phyloP scores from a whole-genome alignment of 2,888 invertebrate species.

The Volucella inanis region DNA sequence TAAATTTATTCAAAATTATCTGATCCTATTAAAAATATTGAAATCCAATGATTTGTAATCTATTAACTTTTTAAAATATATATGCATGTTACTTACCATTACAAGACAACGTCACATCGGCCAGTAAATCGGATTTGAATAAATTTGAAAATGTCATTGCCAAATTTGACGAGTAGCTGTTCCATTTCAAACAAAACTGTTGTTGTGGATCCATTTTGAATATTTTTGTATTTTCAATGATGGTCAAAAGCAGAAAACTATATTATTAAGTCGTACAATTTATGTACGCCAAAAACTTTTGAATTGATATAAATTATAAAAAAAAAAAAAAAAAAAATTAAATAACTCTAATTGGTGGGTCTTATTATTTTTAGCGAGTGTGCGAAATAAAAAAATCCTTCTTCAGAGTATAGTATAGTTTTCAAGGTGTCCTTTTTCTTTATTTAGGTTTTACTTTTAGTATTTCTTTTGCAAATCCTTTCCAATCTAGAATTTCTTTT shows the following conservation, averaged over 20 bases:
- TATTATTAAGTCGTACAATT: slow-evolving; percentile 35
- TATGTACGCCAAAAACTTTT: slow-evolving; percentile 25
- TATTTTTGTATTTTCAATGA: slow-evolving; percentile 51
- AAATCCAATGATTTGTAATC: not conserved
- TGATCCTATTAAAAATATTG: too few relatives aligned
- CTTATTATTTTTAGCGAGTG: slow-evolving; percentile 13
- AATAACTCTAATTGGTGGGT: slow-evolving; percentile 64
- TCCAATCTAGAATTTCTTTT: slow-evolving; percentile 65
- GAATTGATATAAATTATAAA: slow-evolving; percentile 19
- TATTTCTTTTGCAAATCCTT: slow-evolving; percentile 28
- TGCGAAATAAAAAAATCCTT: slow-evolving; percentile 31
- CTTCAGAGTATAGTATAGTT: slow-evolving; percentile 33
- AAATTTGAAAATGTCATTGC: slow-evolving; percentile 96
- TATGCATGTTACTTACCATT: slow-evolving; percentile 88
- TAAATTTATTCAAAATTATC: too few relatives aligned
- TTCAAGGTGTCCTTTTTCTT: slow-evolving; percentile 41
- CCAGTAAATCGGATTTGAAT: slow-evolving; percentile 95
- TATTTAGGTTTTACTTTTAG: slow-evolving; percentile 5
- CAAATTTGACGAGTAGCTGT: slow-evolving; percentile 96
- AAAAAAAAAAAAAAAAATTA: slow-evolving; percentile 14
- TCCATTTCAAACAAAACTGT: slow-evolving; percentile 98
- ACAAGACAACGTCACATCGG: slow-evolving; percentile 96
- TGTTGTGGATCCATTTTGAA: slow-evolving; percentile 94
- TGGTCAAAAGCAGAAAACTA: slow-evolving; percentile 28
- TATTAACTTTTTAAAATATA: slow-evolving; percentile 26